phyloP scores from a whole-genome alignment of 2,113 vertebrate species.

The Otis tarda region DNA sequence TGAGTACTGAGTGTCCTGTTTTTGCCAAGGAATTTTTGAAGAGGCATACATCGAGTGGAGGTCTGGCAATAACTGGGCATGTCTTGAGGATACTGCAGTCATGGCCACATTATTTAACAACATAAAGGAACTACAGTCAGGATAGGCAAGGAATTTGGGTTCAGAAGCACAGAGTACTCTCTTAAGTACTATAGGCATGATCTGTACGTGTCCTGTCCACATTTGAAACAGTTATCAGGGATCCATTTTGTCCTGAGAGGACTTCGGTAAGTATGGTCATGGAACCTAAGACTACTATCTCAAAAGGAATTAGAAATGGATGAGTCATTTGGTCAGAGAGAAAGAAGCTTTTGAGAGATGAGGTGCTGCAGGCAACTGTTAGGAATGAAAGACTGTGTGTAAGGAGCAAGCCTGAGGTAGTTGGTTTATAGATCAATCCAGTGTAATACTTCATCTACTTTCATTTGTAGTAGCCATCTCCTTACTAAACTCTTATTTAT shows the following conservation, averaged over 20 bases:
- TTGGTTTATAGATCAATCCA: neutral
- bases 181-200: neutral
- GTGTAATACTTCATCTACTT: neutral
- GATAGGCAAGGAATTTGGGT: neutral
- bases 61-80: neutral
- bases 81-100: neutral
- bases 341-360: neutral
- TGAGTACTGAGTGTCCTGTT: neutral
- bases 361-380: neutral
- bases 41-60: neutral
- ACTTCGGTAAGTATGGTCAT: neutral
- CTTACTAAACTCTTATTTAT: neutral
- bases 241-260: neutral
- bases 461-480: neutral
- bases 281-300: neutral
- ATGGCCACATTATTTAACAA: neutral
- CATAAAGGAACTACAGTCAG: neutral
- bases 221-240: neutral
- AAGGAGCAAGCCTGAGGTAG: neutral
- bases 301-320: neutral
- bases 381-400: neutral
- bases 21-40: neutral
- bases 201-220: neutral
- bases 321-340: neutral
- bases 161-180: neutral